These are phyloP conservation scores for Erpornis zantholeuca DNA, from an alignment of 2,113 vertebrate genomes.

Conservation along the genomic window DNA sequence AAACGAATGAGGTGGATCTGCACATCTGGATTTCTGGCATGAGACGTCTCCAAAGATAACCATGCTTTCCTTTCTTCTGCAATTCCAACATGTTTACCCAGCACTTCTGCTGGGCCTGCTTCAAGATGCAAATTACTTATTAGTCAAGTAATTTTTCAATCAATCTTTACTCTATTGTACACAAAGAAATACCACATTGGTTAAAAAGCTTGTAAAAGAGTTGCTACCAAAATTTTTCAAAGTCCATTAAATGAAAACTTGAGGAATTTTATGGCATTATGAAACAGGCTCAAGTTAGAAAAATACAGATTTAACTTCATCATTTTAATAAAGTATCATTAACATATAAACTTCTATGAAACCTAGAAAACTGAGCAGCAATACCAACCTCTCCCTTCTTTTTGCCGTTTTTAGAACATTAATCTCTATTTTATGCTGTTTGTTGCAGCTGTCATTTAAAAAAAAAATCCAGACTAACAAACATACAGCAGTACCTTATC, in stretches of 20 bases:
- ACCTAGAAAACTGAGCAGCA: not conserved
- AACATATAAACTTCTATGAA: not conserved
- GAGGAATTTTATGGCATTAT: not conserved
- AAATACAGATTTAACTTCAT: not conserved
- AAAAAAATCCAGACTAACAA: not conserved
- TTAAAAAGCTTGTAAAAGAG: not conserved
- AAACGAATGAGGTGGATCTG: not conserved
- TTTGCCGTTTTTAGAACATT: not conserved
- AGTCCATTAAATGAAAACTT: not conserved
- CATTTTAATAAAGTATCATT: not conserved
- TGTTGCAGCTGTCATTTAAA: not conserved
- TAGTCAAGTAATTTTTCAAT: not conserved
- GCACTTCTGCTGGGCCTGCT: not conserved
- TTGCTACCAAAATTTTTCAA: not conserved
- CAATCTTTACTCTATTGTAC: not conserved
- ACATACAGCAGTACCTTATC: not conserved
- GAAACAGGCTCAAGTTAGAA: not conserved
- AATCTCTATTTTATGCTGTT: not conserved
- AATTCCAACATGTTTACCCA: not conserved
- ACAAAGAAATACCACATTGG: not conserved
- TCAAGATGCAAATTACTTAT: not conserved
- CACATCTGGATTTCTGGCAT: not conserved
- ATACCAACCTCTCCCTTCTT: not conserved
- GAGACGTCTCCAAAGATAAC: not conserved
- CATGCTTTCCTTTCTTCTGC: not conserved